phyloP scores from a whole-genome alignment of 2,113 vertebrate species.

The Hassar affinis region DNA sequence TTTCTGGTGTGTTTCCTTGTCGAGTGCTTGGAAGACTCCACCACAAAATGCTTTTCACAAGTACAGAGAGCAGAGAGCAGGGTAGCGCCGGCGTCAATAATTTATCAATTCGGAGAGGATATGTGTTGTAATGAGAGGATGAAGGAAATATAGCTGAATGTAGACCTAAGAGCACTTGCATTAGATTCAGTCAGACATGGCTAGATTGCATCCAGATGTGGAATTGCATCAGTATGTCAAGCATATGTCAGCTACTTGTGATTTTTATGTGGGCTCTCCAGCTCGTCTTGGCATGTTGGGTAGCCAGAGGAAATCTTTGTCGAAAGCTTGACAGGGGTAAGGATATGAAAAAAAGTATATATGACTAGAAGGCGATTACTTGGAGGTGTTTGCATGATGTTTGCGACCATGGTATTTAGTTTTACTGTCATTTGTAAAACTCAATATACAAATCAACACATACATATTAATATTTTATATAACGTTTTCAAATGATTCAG shows the following conservation, averaged over 20 bases:
- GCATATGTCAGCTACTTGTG: slow-evolving; percentile 8
- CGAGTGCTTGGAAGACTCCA: background rate
- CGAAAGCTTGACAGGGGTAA: background rate
- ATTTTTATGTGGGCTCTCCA: background rate
- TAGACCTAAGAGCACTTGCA: slow-evolving; percentile 9
- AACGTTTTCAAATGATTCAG: background rate
- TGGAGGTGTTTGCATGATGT: background rate
- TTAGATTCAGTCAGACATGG: background rate
- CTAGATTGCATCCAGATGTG: background rate
- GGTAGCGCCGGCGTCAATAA: slow-evolving; percentile 23
- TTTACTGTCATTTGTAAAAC: background rate
- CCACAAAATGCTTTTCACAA: slow-evolving; percentile 22
- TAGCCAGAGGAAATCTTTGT: background rate
- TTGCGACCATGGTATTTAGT: background rate
- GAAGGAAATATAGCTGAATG: background rate
- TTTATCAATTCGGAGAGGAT: slow-evolving; percentile 3
- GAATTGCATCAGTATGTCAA: slow-evolving; percentile 8
- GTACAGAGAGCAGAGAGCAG: background rate
- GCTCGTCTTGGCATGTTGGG: background rate
- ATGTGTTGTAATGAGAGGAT: slow-evolving; percentile 2
- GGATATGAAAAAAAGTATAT: background rate
- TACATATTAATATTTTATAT: background rate
- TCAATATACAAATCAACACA: no score
- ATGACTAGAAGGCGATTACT: background rate
- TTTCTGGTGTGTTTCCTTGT: background rate